Conservation (phyloP, 2,113 vertebrate species). For the Opisthocomus hoazin region DNA sequence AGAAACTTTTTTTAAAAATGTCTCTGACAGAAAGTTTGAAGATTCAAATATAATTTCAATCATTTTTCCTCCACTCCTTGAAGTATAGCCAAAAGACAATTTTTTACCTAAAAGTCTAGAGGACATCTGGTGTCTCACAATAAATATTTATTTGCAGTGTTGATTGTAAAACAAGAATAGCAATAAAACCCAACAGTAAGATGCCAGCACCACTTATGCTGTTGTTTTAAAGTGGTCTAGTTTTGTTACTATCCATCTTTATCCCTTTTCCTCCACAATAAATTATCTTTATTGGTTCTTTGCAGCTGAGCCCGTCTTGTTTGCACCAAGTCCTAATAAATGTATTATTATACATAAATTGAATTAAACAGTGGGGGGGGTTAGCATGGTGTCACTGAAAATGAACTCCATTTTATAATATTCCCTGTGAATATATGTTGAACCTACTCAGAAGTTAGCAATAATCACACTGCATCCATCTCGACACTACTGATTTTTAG, state of each 20-base stretch:
- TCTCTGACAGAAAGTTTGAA: neutral
- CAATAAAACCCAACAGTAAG: neutral
- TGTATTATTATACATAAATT: neutral
- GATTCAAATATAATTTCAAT: neutral
- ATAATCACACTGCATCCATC: neutral
- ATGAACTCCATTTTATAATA: neutral
- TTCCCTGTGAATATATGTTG: neutral
- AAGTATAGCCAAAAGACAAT: neutral
- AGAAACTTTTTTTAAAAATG: neutral
- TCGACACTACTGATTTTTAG: neutral
- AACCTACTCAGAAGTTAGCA: neutral
- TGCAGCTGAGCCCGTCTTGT: neutral
- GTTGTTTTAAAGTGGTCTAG: neutral
- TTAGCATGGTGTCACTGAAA: neutral
- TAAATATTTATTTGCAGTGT: neutral
- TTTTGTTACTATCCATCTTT: neutral
- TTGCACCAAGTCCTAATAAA: neutral
- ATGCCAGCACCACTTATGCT: neutral
- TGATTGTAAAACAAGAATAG: neutral
- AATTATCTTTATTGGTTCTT: neutral
- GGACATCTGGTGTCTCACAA: neutral
- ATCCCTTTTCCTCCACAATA: neutral
- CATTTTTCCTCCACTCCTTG: neutral
- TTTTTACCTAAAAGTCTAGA: neutral
- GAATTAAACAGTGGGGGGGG: neutral